A percentile compares a stretch with the other conserved stretches of the same genome.
phyloP scores from a whole-genome alignment of 1,140 invertebrate species.

The Rhyzopertha dominica region DNA sequence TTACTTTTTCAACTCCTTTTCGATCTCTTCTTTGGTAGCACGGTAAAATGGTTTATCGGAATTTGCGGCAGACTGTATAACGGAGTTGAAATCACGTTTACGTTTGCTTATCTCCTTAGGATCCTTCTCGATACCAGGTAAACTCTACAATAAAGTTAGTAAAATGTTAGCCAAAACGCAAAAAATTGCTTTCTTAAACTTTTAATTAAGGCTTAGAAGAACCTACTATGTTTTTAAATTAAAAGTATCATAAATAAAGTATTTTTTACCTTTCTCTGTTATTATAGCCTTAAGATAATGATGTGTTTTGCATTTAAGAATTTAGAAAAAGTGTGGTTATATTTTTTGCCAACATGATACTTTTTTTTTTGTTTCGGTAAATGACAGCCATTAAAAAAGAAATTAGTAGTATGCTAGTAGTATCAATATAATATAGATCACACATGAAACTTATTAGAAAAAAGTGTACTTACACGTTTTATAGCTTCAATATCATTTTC shows the following conservation, averaged over 20 bases:
- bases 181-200: slow-evolving; percentile 3
- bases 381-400: background rate
- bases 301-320: too few species aligned
- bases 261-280: slow-evolving; percentile 19
- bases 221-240: slow-evolving; percentile 8
- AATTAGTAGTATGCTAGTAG: background rate
- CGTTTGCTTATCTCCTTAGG: slow-evolving; percentile 19
- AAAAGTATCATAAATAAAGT: slow-evolving; percentile 6
- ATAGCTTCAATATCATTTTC: slow-evolving; percentile 5
- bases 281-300: too few species aligned
- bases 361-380: background rate
- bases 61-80: slow-evolving; percentile 33
- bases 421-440: background rate
- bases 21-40: slow-evolving; percentile 33
- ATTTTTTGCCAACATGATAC: slow-evolving; percentile 6
- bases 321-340: slow-evolving; percentile 8
- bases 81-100: slow-evolving; percentile 32
- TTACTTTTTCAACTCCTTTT: slow-evolving; percentile 28
- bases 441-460: background rate
- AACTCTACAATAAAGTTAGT: slow-evolving; percentile 27
- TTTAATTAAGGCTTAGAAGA: slow-evolving; percentile 1
- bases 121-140: slow-evolving; percentile 22
- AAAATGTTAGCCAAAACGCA: slow-evolving; percentile 3
- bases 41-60: slow-evolving; percentile 33
- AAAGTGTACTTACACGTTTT: background rate